Conservation (phyloP, 2,113 vertebrate genomes). For the Falco punctatus region DNA sequence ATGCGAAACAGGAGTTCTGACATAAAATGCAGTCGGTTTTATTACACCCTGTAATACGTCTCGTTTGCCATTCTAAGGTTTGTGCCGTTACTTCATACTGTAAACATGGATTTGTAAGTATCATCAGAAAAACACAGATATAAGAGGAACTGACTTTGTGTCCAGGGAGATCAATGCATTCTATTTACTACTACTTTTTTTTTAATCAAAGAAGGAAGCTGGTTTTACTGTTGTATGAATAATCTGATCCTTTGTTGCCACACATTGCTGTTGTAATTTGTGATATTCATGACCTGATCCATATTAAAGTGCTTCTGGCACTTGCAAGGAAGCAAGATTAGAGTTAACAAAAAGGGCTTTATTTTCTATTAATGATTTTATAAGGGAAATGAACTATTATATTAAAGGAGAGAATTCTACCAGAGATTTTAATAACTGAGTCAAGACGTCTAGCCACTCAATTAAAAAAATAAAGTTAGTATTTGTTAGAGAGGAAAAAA, state of each 20-base stretch:
- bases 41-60: neutral
- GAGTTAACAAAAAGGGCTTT: slow-evolving; percentile 41
- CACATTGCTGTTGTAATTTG: neutral
- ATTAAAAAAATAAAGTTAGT: neutral
- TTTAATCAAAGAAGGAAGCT: neutral
- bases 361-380: slow-evolving; percentile 50
- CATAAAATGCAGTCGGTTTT: neutral
- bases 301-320: slow-evolving; percentile 16
- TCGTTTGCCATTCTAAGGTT: neutral
- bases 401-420: neutral
- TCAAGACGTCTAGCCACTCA: neutral
- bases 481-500: neutral
- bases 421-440: neutral
- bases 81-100: neutral
- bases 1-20: neutral
- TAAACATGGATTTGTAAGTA: neutral
- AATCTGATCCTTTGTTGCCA: slow-evolving; percentile 1
- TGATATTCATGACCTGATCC: slow-evolving; percentile 21
- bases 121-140: neutral
- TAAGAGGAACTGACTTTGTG: neutral
- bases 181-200: neutral
- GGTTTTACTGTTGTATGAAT: neutral
- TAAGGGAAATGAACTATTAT: neutral
- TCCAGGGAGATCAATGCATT: neutral
- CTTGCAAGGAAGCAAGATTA: neutral